Evolutionary conservation across 2,113 vertebrate genomes (phyloP).

Genomic region (Pygoscelis adeliae): DNA sequence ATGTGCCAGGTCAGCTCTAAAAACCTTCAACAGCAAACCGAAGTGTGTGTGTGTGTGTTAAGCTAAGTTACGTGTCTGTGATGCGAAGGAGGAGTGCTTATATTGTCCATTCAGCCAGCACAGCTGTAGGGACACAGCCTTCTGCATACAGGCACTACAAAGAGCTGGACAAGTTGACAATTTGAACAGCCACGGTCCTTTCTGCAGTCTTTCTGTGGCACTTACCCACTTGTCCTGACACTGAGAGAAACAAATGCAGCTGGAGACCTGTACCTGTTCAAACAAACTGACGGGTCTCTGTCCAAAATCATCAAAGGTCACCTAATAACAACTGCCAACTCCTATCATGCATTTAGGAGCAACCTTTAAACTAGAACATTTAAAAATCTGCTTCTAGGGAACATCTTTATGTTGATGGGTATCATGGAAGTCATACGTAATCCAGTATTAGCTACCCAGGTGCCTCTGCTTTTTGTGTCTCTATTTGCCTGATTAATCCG

Average conservation of each 20-base stretch:
- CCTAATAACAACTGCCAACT: neutral
- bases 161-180: neutral
- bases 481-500: neutral
- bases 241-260: neutral
- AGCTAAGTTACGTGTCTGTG: neutral
- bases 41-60: neutral
- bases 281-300: neutral
- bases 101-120: neutral
- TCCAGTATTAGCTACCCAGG: neutral
- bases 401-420: neutral
- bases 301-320: neutral
- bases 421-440: neutral
- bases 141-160: neutral
- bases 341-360: neutral
- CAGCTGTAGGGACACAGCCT: neutral
- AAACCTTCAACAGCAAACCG: neutral
- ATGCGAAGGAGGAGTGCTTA: neutral
- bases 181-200: fast-evolving
- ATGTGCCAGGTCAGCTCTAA: neutral
- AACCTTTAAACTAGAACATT: neutral
- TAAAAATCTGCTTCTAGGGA: neutral
- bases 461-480: neutral
- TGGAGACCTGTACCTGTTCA: neutral
- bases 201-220: neutral
- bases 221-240: neutral